Conservation (phyloP, 2,888 invertebrate species). For the Cyclophora punctaria region DNA sequence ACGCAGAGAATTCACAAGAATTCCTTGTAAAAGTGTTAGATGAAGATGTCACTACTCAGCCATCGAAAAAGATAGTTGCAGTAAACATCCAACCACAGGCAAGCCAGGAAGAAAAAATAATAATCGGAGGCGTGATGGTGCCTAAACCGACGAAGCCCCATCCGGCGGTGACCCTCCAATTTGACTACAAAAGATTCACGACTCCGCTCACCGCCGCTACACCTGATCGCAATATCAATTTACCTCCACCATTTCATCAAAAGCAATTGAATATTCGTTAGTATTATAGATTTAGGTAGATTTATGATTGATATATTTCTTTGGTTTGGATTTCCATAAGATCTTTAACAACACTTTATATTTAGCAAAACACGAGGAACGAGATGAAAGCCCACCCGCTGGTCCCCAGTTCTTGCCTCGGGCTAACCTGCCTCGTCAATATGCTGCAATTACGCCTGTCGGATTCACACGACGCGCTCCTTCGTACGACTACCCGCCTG, state of each 20-base stretch:
- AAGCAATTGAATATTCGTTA: no score
- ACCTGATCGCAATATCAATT: conserved; percentile 19
- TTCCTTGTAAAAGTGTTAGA: conserved; percentile 67
- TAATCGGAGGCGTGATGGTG: conserved; percentile 50
- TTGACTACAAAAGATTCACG: conserved; percentile 50
- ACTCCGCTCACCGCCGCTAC: conserved; percentile 37
- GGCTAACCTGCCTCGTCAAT: conserved; percentile 40
- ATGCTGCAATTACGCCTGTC: conserved; percentile 54
- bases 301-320: not conserved
- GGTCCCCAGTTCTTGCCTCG: conserved; percentile 47
- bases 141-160: conserved; percentile 24
- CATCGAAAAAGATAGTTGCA: conserved; percentile 38
- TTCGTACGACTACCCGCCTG: conserved; percentile 19
- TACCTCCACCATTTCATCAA: conserved; percentile 8
- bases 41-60: conserved; percentile 42
- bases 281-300: not conserved
- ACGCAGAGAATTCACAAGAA: conserved; percentile 43
- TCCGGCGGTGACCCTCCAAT: conserved; percentile 13
- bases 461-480: conserved; percentile 39
- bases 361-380: conserved; percentile 27
- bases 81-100: conserved; percentile 47
- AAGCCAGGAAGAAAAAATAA: conserved; percentile 43
- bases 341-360: conserved; percentile 1
- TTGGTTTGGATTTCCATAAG: not conserved
- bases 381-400: conserved; percentile 58